These are phyloP conservation scores for Lamprotornis superbus DNA, from an alignment of 2,113 vertebrate species.

Conservation along the genomic window DNA sequence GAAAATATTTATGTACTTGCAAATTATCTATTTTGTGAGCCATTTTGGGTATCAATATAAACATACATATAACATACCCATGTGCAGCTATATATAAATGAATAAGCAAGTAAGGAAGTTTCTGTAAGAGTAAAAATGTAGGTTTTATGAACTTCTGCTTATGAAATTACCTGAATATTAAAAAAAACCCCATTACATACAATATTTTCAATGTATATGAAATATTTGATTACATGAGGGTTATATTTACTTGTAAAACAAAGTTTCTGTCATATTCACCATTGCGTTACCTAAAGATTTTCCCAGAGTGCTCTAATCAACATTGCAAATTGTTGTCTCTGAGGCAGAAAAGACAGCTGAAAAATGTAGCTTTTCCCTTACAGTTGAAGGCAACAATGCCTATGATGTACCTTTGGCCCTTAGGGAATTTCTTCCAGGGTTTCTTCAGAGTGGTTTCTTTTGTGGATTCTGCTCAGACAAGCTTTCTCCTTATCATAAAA, in stretches of 20 bases:
- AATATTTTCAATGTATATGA: background rate
- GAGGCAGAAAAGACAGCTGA: background rate
- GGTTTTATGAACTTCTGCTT: background rate
- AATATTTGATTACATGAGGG: background rate
- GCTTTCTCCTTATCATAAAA: background rate
- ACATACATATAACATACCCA: background rate
- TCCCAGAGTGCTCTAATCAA: background rate
- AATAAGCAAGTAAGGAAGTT: background rate
- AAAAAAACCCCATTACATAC: rapidly evolving
- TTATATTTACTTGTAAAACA: background rate
- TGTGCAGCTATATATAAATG: background rate
- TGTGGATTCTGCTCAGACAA: background rate
- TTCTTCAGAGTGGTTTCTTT: background rate
- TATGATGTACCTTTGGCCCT: background rate
- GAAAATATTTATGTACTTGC: background rate
- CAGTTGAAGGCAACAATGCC: background rate
- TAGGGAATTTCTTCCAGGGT: background rate
- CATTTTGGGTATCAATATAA: background rate
- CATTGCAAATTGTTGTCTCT: background rate
- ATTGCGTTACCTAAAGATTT: background rate
- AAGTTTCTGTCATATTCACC: background rate
- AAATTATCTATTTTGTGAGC: background rate
- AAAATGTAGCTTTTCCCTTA: background rate
- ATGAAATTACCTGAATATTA: background rate
- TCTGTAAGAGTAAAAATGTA: background rate